Evolutionary conservation across 2,888 invertebrate species (phyloP), one percentile per base, ranked within the genome.

Genomic region (Crematogaster levior): DNA sequence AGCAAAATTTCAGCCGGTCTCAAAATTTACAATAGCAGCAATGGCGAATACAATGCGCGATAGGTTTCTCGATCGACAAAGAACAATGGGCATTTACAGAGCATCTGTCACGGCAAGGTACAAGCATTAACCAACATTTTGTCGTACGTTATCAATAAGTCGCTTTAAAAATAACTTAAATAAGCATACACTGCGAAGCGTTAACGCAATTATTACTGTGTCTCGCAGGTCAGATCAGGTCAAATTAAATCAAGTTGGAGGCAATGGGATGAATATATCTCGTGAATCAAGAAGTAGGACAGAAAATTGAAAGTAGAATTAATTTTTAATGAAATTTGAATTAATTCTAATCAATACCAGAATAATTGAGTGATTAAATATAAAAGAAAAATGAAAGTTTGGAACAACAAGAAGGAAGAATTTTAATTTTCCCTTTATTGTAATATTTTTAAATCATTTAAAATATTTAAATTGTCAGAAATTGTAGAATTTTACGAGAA

Each of bases 71-170:
- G 72, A 60, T 56, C 48, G 63, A 30, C 30, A 58, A 84, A 37
- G 58, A 37, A 82, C 72, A 63, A 80, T 89, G 89, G 89, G 89
- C 89, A 89, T 89, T 89, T 84, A 82, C 82, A 84, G 80, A 73
- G 81, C 81, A 74, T 81, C 75, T 82, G 86, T 56, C 84, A 73
- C 82, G 81, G 79, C 83, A 81, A 72, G 84, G 84, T 66, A 82
- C 82, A 63, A 82, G 70, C 40, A 63, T 77, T 75, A 68, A 70
- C 66, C 30, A 61, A 56, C 66, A 40, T 68, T 85, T 83, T 70
- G 73, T 81, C 77, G 83, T 12, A 73, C 77, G 77, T 82, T 63
- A 82, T 27, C 73, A 53, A 61, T 70, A 63, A 84, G 79, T 80
- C 58, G 27, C 48, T 61, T 77, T 56, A 61, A 83, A 73, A 37